Base-by-base conservation (phyloP, 1,140 invertebrate genomes). In the Apis laboriosa region DNA sequence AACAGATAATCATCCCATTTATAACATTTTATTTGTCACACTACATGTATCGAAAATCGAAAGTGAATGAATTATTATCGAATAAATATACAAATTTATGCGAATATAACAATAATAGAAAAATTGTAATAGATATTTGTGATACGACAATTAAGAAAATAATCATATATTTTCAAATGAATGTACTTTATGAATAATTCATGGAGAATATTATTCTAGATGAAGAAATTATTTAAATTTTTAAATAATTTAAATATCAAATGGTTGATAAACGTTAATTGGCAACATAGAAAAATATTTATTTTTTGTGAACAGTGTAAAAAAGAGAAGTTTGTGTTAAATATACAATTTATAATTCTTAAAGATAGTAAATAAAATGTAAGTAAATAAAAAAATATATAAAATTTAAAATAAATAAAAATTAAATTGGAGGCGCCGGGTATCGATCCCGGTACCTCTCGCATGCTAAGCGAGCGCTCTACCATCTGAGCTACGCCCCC, bases 401-500 rank as follows among this genome's bases (percentile, higher is more conserved):
- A 55, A 53, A 24, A 12, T 60, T n/a, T 60, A 19, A 0, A 67
- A 3, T 43, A 70, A 80, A 80, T 61, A 8, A 15, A 63, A 19
- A 34, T 21, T 43, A 3, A 66, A 12, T 93, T 96, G 96, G 96
- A 96, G 96, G 96, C 95, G 96, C 96, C 95, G 96, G 96, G 96
- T 95, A 97, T 97, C 96, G 96, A 97, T 97, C 96, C 96, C 95
- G 95, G 96, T 97, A 97, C 96, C 96, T 97, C 96, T 97, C 96
- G 95, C 96, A 97, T 97, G 96, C 96, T 97, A 97, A 97, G 96
- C 96, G 96, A 97, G 96, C 96, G 96, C 96, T 97, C 96, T 97
- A 97, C 96, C 96, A 97, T 96, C 95, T 97, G 96, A 97, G 96
- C 96, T 97, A 97, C 96, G 96, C 95, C 96, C 96, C 95, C 95